phyloP scores from a whole-genome alignment of 2,888 invertebrate genomes.

The Xanthostigma xanthostigma region DNA sequence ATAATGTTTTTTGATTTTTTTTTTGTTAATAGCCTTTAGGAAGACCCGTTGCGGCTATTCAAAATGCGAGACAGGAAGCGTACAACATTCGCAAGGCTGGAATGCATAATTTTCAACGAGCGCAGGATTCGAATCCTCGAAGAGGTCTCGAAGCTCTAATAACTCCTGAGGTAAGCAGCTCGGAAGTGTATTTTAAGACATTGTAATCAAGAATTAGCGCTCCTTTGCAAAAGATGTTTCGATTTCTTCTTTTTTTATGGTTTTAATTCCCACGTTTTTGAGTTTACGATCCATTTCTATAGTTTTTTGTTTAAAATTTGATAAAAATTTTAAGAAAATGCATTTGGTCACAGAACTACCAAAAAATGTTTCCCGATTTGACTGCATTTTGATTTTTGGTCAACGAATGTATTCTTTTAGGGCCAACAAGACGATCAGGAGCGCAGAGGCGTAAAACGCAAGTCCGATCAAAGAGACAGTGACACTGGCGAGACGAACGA shows the following conservation, averaged over 20 bases:
- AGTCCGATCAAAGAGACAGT: conserved; percentile 22
- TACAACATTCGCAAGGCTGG: conserved; percentile 50
- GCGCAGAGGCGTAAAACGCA: conserved; percentile 36
- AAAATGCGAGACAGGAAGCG: conserved; percentile 64
- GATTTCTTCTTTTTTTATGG: too few species aligned
- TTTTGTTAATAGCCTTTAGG: conserved; percentile 10
- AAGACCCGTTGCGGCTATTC: conserved; percentile 32
- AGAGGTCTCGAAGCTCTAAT: conserved; percentile 35
- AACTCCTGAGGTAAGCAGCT: conserved; percentile 23
- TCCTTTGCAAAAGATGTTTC: too few species aligned
- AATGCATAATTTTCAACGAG: conserved; percentile 27
- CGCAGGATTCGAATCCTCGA: conserved; percentile 2
- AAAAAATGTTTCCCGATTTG: too few species aligned
- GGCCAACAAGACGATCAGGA: conserved; percentile 5
- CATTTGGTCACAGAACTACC: too few species aligned
- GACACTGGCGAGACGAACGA: conserved; percentile 19
- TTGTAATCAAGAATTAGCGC: too few species aligned
- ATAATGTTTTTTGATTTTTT: conserved; percentile 6
- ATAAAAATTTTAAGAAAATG: too few species aligned
- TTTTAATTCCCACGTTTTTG: too few species aligned
- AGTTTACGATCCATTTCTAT: too few species aligned
- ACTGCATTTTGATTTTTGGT: too few species aligned
- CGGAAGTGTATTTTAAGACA: too few species aligned
- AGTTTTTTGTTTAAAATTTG: too few species aligned
- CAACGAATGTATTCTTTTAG: too few species aligned